Evolutionary conservation across 2,113 vertebrate species (phyloP), one percentile per base, ranked within the genome.

Genomic region (Mesocricetus auratus): DNA sequence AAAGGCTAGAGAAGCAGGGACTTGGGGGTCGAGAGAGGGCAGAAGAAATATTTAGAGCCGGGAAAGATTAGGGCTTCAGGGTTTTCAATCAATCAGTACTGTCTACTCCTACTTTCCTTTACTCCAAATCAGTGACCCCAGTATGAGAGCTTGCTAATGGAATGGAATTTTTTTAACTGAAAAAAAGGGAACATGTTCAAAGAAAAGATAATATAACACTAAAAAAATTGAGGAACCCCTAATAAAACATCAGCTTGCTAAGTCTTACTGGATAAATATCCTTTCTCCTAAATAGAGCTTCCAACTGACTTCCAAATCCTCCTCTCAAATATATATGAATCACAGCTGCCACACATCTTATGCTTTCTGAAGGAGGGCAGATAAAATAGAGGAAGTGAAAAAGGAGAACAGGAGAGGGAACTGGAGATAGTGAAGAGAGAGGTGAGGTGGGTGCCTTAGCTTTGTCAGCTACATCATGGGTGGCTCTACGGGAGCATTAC

Each of bases 161-260:
- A 85, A 74, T 78, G 11, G 69, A 85, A 60, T 75, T 73, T 83
- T 73, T 83, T 66, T 81, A 39, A 60, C 64, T 33, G 69, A 64
- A 36, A 94, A 36, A 94, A 82, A 69, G 33, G 82, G 22, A 68
- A 75, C 8, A 29, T 5, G 3, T 93, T 86, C 69, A 75, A 71
- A 47, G 15, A 50, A 95, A 89, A 89, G 29, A 85, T 13, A 94
- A 50, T 75, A 36, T n/a, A 50, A 66, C 31, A 73, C 42, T 31
- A 93, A 91, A 45, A 45, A 36, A 88, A 56, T 66, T 42, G 89
- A 91, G 47, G 21, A 90, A 39, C 81, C 45, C 60, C 69, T 87
- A 45, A 79, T 15, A 69, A 91, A 90, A 93, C 24, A 19, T 36
- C 19, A 75, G 29, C n/a, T 95, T 60, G 47, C 2, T 12, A 45